Percentiles rank a stretch among this genome's conserved stretches.
Conservation (phyloP, 2,888 invertebrate species). For the Habrosyne pyritoides region DNA sequence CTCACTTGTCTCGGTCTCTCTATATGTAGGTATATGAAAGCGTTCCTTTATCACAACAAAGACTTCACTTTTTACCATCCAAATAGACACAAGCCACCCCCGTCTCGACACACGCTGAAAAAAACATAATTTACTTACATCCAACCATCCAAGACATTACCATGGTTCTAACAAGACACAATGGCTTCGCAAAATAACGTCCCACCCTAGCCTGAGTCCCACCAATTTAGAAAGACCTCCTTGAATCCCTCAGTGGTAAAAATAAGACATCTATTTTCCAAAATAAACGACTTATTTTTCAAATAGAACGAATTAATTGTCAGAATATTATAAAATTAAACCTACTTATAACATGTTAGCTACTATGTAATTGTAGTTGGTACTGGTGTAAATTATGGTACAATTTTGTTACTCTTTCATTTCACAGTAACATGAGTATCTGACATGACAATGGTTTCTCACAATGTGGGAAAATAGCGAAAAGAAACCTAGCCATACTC, state of each 20-base stretch:
- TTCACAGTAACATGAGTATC: not conserved
- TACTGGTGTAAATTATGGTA: not conserved
- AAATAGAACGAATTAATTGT: not conserved
- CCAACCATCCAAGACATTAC: slow-evolving; percentile 78
- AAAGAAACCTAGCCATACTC: not conserved
- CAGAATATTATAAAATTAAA: not conserved
- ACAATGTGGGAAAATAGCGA: not conserved
- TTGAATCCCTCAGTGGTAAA: not conserved
- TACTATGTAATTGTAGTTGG: not conserved
- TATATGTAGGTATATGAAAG: slow-evolving; percentile 16
- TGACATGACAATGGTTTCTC: not conserved
- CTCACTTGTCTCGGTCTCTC: not conserved
- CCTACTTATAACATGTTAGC: not conserved
- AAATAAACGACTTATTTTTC: not conserved
- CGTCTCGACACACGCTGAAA: slow-evolving; percentile 43
- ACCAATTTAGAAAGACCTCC: slow-evolving; percentile 6
- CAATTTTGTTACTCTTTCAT: not conserved
- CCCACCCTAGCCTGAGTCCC: slow-evolving; percentile 54
- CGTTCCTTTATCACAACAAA: slow-evolving; percentile 21
- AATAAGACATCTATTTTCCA: not conserved
- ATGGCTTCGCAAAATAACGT: slow-evolving; percentile 70
- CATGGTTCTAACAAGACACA: slow-evolving; percentile 78
- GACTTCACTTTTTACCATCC: slow-evolving; percentile 34
- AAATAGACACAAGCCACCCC: slow-evolving; percentile 33
- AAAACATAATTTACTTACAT: slow-evolving; percentile 81